Percentiles rank a stretch among this genome's conserved stretches.
Conservation (phyloP, 2,888 invertebrate species). For the Plebejus melissa region DNA sequence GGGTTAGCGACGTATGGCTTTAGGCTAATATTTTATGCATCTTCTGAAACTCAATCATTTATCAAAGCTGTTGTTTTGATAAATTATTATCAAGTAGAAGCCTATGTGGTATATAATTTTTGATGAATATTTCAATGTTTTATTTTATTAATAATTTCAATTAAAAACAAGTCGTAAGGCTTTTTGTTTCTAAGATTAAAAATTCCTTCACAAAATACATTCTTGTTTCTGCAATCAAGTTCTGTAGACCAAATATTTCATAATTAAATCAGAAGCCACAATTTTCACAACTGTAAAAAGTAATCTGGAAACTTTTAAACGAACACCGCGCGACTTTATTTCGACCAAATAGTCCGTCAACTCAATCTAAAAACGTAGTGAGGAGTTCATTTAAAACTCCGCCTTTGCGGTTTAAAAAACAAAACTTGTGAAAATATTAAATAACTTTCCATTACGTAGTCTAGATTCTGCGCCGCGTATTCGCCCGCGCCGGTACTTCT, state of each 20-base stretch:
- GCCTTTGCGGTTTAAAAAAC: slow-evolving; percentile 33
- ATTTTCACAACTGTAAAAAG: background rate
- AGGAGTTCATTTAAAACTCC: slow-evolving; percentile 30
- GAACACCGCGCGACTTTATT: background rate
- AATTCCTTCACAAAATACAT: background rate
- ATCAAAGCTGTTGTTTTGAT: background rate
- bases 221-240: background rate
- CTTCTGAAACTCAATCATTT: background rate
- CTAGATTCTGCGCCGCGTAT: slow-evolving; percentile 37
- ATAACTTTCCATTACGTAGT: slow-evolving; percentile 39
- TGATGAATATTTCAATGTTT: no score
- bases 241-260: background rate
- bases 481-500: slow-evolving; percentile 43
- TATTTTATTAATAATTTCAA: no score
- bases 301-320: slow-evolving; percentile 13
- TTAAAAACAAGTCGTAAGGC: no score
- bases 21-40: slow-evolving; percentile 6
- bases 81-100: background rate
- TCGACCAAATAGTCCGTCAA: slow-evolving; percentile 19
- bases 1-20: slow-evolving; percentile 1
- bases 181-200: background rate
- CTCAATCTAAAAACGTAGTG: slow-evolving; percentile 26
- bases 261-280: background rate
- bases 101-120: background rate
- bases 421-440: slow-evolving; percentile 38